Evolutionary conservation across 2,113 vertebrate genomes (phyloP).

Genomic region (Ailuropoda melanoleuca): DNA sequence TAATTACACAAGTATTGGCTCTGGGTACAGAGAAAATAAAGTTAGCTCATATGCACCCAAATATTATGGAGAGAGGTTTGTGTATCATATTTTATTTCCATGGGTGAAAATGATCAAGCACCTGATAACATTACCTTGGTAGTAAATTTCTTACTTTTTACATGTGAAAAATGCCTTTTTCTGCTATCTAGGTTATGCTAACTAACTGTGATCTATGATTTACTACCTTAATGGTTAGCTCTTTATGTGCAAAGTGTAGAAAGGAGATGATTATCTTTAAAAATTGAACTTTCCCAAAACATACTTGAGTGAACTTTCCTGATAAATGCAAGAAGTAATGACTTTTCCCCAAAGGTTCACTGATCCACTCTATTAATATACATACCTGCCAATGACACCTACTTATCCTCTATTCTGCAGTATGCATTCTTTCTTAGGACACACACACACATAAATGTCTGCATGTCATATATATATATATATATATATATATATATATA

Average conservation of each 20-base stretch:
- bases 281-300: slow-evolving; percentile 63
- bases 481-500: too few relatives aligned
- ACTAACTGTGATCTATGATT: slow-evolving; percentile 48
- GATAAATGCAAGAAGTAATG: slow-evolving; percentile 46
- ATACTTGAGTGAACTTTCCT: slow-evolving; percentile 64
- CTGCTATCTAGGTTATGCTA: slow-evolving; percentile 17
- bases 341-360: slow-evolving; percentile 33
- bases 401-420: not conserved
- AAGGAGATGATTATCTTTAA: slow-evolving; percentile 60
- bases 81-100: slow-evolving; percentile 22
- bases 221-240: slow-evolving; percentile 35
- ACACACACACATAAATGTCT: not conserved
- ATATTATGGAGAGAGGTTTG: slow-evolving; percentile 67
- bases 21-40: slow-evolving; percentile 80
- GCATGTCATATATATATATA: too few relatives aligned
- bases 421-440: not conserved
- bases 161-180: slow-evolving; percentile 44
- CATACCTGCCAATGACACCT: not conserved
- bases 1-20: slow-evolving; percentile 81
- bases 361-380: slow-evolving; percentile 33
- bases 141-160: slow-evolving; percentile 48
- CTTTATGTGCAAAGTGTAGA: slow-evolving; percentile 44
- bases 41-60: slow-evolving; percentile 63
- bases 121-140: not conserved
- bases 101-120: slow-evolving; percentile 35